Conservation (phyloP, 2,113 vertebrate genomes). For the Cyanoliseus patagonus region DNA sequence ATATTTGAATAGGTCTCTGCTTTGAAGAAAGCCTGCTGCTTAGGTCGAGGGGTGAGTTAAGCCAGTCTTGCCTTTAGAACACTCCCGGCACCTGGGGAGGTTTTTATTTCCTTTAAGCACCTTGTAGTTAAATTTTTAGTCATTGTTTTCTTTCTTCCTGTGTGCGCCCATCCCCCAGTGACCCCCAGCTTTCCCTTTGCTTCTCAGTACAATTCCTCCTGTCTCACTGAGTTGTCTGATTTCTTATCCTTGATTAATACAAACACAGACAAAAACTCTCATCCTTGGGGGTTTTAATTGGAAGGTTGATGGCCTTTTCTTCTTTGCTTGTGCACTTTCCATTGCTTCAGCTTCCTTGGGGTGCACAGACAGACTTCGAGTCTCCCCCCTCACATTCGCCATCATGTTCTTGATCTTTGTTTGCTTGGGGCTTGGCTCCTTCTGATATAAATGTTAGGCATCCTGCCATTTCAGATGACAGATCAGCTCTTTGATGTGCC, state of each 20-base stretch:
- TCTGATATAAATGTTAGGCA: slow-evolving; percentile 68
- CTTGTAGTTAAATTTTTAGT: slow-evolving; percentile 59
- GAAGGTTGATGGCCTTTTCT: slow-evolving; percentile 67
- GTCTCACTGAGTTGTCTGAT: slow-evolving; percentile 48
- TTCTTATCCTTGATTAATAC: slow-evolving; percentile 49
- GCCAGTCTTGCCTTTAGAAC: slow-evolving; percentile 41
- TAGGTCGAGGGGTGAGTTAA: slow-evolving; percentile 54
- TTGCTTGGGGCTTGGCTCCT: slow-evolving; percentile 59
- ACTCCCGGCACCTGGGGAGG: slow-evolving; percentile 46
- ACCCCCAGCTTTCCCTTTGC: slow-evolving; percentile 9
- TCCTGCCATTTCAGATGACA: slow-evolving; percentile 67
- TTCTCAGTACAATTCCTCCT: slow-evolving; percentile 11
- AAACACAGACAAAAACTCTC: slow-evolving; percentile 37
- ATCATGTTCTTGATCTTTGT: slow-evolving; percentile 31
- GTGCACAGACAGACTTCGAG: background rate
- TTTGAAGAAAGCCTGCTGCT: slow-evolving; percentile 62
- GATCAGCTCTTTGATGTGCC: slow-evolving; percentile 71
- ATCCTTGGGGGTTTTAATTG: slow-evolving; percentile 58
- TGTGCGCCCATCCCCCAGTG: background rate
- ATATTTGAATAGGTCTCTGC: slow-evolving; percentile 36
- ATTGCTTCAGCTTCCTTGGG: slow-evolving; percentile 41
- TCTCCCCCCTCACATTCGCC: background rate
- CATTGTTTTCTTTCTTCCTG: slow-evolving; percentile 41
- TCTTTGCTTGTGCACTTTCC: slow-evolving; percentile 12
- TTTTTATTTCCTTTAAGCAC: slow-evolving; percentile 55